Conservation (phyloP, 2,113 vertebrate genomes). For the Leucopternis melanops region DNA sequence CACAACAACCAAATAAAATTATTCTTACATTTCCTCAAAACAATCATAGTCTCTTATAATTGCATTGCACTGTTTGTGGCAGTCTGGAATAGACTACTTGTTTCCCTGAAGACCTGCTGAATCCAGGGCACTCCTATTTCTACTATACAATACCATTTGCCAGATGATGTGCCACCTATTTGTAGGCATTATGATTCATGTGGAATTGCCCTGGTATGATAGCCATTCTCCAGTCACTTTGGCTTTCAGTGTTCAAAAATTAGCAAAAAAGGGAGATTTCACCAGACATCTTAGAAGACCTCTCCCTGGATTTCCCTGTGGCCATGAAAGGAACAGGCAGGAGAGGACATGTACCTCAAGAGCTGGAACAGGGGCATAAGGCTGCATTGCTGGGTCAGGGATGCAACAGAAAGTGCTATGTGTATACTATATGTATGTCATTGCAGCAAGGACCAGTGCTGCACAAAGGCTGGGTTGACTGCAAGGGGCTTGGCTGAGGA, state of each 20-base stretch:
- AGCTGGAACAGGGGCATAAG: background rate
- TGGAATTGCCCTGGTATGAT: background rate
- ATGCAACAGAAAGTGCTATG: background rate
- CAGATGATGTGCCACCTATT: background rate
- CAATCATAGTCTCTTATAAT: no score
- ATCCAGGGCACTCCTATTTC: background rate
- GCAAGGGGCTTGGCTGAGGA: background rate
- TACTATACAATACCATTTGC: background rate
- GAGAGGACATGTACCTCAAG: background rate
- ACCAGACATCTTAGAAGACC: background rate
- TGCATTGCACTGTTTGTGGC: background rate
- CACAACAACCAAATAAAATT: background rate
- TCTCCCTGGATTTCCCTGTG: background rate
- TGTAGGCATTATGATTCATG: background rate
- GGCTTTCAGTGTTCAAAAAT: background rate
- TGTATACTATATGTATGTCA: background rate
- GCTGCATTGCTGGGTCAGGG: background rate
- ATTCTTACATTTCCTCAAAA: background rate
- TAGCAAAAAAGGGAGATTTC: background rate
- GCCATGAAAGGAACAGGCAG: background rate
- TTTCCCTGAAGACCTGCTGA: background rate
- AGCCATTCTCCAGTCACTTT: background rate
- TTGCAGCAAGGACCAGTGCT: background rate
- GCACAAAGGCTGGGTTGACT: background rate
- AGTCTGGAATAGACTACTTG: background rate